These are phyloP conservation scores for Thymelicus lineola DNA, from an alignment of 2,888 invertebrate genomes.

Conservation along the genomic window DNA sequence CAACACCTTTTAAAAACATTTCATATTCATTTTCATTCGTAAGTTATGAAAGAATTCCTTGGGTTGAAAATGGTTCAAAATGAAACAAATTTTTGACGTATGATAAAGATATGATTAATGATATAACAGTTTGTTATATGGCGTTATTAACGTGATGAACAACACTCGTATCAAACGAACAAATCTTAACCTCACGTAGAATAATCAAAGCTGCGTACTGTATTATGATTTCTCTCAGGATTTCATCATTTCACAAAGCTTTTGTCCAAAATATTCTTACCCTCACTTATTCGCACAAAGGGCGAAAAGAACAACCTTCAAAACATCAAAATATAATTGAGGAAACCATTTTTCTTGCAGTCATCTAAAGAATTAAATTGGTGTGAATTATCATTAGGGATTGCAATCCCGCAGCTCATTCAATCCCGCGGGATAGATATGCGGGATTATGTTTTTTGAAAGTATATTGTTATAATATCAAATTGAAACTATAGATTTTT, in stretches of 20 bases:
- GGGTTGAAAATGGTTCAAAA: too few relatives aligned
- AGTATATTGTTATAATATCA: too few relatives aligned
- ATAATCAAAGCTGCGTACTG: neutral
- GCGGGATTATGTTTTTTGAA: too few relatives aligned
- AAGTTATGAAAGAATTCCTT: neutral
- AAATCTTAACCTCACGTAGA: neutral
- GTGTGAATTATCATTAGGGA: too few relatives aligned
- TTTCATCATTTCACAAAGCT: neutral
- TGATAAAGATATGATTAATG: constrained; percentile 15
- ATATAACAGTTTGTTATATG: constrained; percentile 21
- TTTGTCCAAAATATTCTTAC: neutral
- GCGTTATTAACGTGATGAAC: constrained; percentile 20
- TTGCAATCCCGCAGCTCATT: too few relatives aligned
- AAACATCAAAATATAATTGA: neutral
- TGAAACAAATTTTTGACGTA: constrained; percentile 5
- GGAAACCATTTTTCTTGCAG: neutral
- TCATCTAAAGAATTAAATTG: too few relatives aligned
- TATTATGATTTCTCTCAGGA: neutral
- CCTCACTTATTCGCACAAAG: neutral
- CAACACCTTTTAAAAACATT: too few relatives aligned
- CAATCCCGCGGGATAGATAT: too few relatives aligned
- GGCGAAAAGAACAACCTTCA: neutral
- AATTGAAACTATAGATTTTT: too few relatives aligned
- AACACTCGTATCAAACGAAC: neutral
- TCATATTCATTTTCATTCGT: neutral